A percentile compares a stretch with the other conserved stretches of the same genome.
phyloP scores from a whole-genome alignment of 2,888 invertebrate species.

The Stenchaetothrips biformis region DNA sequence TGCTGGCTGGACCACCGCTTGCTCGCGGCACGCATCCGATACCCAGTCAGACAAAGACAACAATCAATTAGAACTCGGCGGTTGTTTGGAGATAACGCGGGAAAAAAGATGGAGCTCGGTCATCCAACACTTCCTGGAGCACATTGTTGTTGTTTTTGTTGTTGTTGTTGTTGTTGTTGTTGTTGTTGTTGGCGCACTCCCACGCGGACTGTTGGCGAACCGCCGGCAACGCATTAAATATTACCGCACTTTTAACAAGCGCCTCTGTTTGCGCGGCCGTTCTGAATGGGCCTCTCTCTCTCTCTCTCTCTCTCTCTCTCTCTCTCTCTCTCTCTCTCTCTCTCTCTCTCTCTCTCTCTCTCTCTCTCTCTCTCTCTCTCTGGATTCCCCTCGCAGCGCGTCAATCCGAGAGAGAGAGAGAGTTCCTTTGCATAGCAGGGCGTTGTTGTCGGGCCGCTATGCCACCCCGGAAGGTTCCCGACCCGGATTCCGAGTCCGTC shows the following conservation, averaged over 20 bases:
- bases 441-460: neutral
- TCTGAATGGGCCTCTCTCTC: neutral
- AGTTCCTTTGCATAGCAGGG: neutral
- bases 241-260: slow-evolving; percentile 23
- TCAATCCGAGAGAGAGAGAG: neutral
- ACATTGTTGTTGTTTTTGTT: neutral
- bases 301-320: too few species aligned
- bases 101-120: too few species aligned
- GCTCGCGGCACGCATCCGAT: neutral
- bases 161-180: neutral
- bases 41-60: too few species aligned
- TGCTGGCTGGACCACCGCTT: neutral
- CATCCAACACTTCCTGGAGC: too few species aligned
- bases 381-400: neutral
- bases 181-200: neutral
- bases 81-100: too few species aligned
- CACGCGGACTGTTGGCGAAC: neutral
- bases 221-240: slow-evolving; percentile 12
- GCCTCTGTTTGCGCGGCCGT: neutral
- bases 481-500: neutral
- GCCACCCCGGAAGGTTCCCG: neutral
- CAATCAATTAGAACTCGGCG: too few species aligned
- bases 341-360: neutral
- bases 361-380: neutral
- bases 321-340: neutral